These are phyloP conservation scores for Orthonevra nobilis DNA, from an alignment of 2,888 invertebrate genomes.

Conservation along the genomic window DNA sequence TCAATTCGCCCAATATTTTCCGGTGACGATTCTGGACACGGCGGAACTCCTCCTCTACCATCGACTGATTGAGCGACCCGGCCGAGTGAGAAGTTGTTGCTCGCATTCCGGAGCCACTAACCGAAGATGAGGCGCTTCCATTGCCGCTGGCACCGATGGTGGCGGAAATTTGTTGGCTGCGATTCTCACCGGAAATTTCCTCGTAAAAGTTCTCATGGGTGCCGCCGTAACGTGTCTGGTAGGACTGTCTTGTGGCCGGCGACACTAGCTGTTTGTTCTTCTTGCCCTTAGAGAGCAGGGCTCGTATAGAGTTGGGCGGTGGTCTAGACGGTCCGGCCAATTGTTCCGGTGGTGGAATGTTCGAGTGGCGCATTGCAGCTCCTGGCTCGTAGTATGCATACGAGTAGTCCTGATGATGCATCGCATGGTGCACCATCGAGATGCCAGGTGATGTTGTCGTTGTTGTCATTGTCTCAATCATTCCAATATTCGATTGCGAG, in stretches of 20 bases:
- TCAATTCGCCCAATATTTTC: conserved; percentile 90
- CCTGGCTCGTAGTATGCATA: conserved; percentile 91
- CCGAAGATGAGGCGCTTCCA: conserved; percentile 27
- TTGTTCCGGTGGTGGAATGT: conserved; percentile 84
- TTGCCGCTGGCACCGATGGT: conserved; percentile 27
- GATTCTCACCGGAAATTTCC: conserved; percentile 72
- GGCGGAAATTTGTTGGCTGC: conserved; percentile 51
- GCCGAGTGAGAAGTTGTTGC: conserved; percentile 81
- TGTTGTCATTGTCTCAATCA: conserved; percentile 63
- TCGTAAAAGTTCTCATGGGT: conserved; percentile 74
- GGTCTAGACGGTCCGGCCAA: conserved; percentile 72
- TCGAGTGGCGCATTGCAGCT: conserved; percentile 83
- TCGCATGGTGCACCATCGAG: conserved; percentile 60
- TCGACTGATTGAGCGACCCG: conserved; percentile 85
- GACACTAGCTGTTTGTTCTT: conserved; percentile 78
- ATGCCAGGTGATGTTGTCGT: conserved; percentile 50
- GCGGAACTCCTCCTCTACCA: conserved; percentile 91
- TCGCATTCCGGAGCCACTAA: conserved; percentile 61
- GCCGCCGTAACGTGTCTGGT: conserved; percentile 88
- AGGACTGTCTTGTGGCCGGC: conserved; percentile 82
- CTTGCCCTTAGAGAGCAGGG: conserved; percentile 78
- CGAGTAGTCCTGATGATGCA: conserved; percentile 84
- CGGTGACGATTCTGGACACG: conserved; percentile 91
- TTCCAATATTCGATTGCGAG: conserved; percentile 60
- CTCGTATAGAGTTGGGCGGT: conserved; percentile 79